phyloP scores from a whole-genome alignment of 2,888 invertebrate genomes.

The Athripsodes cinereus region DNA sequence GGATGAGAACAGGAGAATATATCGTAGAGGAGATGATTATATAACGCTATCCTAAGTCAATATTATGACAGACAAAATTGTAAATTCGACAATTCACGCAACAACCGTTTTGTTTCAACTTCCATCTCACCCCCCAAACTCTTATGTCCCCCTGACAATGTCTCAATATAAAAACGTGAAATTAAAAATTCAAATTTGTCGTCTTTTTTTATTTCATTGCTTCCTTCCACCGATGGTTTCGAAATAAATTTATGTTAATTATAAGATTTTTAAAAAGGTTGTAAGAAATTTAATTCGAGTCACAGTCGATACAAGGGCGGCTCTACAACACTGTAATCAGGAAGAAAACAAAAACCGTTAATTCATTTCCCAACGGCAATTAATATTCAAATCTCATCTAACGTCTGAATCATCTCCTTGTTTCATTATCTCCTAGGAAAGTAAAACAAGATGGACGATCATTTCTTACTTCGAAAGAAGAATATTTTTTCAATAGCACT shows the following conservation, averaged over 20 bases:
- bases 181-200: constrained; percentile 22
- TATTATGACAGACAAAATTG: constrained; percentile 22
- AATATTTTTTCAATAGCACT: constrained; percentile 19
- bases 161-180: constrained; percentile 14
- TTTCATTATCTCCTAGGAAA: constrained; percentile 25
- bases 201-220: constrained; percentile 2
- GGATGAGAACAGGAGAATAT: not conserved
- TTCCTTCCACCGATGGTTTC: constrained; percentile 11
- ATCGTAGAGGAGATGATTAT: constrained; percentile 12
- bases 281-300: constrained; percentile 18
- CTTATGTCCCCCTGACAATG: constrained; percentile 5
- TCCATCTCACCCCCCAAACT: not conserved
- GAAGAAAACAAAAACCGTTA: constrained; percentile 34
- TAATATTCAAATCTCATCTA: constrained; percentile 50
- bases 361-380: constrained; percentile 52
- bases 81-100: constrained; percentile 17
- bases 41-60: constrained; percentile 21
- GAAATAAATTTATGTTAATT: constrained; percentile 26
- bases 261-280: constrained; percentile 22
- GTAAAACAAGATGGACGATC: constrained; percentile 22
- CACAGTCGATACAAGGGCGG: constrained; percentile 13
- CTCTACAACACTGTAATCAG: constrained; percentile 26
- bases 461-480: constrained; percentile 25
- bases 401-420: constrained; percentile 52
- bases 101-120: constrained; percentile 18